Base-by-base conservation (phyloP, 2,113 vertebrate species). In the Halichoeres trimaculatus region DNA sequence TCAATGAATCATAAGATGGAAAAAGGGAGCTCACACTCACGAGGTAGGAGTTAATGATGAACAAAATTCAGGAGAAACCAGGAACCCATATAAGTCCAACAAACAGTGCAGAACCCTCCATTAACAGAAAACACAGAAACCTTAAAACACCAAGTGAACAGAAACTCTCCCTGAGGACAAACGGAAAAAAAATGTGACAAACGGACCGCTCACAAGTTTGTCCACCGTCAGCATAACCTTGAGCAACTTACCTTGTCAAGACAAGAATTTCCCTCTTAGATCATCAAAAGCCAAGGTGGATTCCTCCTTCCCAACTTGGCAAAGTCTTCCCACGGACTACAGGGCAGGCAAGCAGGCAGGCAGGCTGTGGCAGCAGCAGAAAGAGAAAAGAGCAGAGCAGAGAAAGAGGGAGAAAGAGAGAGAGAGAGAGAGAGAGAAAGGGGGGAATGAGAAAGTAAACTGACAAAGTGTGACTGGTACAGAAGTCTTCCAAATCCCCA, bases 391-490 rank as follows among this genome's bases (percentile, higher is more conserved):
- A 58, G 69, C 47, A 67, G 70, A 76, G 53, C 47, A 17, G 24
- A 43, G 12, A 16, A 3, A 50, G 57, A 64, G 67, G 34, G 38
- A 45, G 35, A 59, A 16, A 24, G 17, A 61, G 30, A 70, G 40
- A 43, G 57, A 62, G 40, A 50, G 30, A 61, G n/a, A 77, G 65
- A 47, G 66, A 73, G 70, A 76, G 26, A 56, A 64, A 65, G 60
- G 59, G 55, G 68, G 51, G 82, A 81, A 72, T 48, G 76, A 80
- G 70, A 87, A 70, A 84, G 86, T 82, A 84, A 88, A 83, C 82
- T 77, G 87, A 88, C 82, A 84, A 70, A 88, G 84, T 90, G 93
- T 88, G 92, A 93, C 94, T 94, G 94, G 94, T 93, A 94, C 93
- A 81, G 93, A 87, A 85, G 91, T 88, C 88, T 85, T 93, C 90